Percentiles rank a stretch among this genome's conserved stretches.
Conservation (phyloP, 2,797 vertebrate species). For the Coregonus sp. region DNA sequence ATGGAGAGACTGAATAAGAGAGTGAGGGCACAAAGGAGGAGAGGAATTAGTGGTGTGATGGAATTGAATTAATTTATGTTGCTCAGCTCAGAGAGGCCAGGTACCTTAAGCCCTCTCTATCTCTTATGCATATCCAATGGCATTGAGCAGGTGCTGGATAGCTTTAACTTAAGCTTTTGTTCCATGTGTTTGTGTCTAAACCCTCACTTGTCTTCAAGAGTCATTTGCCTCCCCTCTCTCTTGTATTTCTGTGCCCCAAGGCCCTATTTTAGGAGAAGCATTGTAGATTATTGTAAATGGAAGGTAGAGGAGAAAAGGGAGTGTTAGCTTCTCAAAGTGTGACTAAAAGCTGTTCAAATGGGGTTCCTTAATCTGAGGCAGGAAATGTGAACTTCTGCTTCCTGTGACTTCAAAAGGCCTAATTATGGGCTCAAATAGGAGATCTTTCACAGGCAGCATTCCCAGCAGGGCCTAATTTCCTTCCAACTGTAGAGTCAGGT, state of each 20-base stretch:
- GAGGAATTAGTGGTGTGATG: constrained; percentile 29
- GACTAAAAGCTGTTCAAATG: constrained; percentile 38
- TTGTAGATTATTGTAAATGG: constrained; percentile 3
- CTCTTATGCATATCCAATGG: neutral
- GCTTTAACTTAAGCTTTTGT: neutral
- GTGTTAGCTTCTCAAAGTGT: constrained; percentile 12
- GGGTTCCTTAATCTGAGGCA: constrained; percentile 23
- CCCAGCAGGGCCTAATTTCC: constrained; percentile 24
- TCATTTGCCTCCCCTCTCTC: neutral
- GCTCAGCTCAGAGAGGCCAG: neutral
- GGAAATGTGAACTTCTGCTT: constrained; percentile 27
- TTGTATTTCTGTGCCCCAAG: neutral
- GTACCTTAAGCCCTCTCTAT: neutral
- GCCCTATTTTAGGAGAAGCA: constrained; percentile 11
- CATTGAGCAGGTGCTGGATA: neutral
- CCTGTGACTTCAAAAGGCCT: constrained; percentile 48
- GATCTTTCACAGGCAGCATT: constrained; percentile 42
- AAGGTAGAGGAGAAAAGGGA: constrained; percentile 26
- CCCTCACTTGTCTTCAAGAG: neutral
- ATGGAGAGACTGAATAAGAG: neutral
- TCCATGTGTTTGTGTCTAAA: neutral
- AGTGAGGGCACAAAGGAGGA: neutral
- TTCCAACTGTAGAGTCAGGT: constrained; percentile 34
- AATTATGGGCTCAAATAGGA: constrained; percentile 38
- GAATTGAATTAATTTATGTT: neutral